Base-by-base conservation (phyloP, 2,888 invertebrate species). In the Philhelius pedissequus region DNA sequence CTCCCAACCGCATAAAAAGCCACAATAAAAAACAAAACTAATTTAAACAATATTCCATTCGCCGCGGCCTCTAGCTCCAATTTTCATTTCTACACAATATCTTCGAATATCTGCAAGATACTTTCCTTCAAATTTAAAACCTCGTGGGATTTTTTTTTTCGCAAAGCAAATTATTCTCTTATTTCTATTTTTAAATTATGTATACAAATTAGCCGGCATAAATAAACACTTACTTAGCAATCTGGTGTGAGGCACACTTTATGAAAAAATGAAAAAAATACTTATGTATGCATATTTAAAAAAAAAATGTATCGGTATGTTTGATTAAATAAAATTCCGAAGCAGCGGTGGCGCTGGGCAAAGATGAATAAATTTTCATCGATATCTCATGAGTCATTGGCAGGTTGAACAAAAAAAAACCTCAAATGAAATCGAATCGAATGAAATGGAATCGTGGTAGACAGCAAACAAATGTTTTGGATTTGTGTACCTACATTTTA, bases 151-250 rank as follows among this genome's bases (percentile, higher is more conserved):
- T 40, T 27, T 62, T 30, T 20, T 30, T 27, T 48, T 48, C 11
- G 60, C 60, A 25, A 40, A 40, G 11, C 25, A 40, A 40, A n/a
- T 48, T 62, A 9, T 64, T 64, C 48, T 48, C 25, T 48, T 48
- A 48, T 48, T 25, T 22, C 64, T 64, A 64, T 64, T 64, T 64
- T 64, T 35, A 64, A 32, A 64, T 64, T 48, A 64, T 48, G 48
- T 64, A 64, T 64, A 64, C 64, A 64, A 64, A 64, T 64, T 64
- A 64, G 64, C 64, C 64, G 64, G 64, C 20, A 64, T 48, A 64
- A 64, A 64, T 48, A 64, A 64, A 64, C 64, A 64, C 64, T 64
- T 30, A 64, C 64, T 64, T 64, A 64, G 30, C 48, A 32, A 64
- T 48, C 30, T 45, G 64, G 64, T 64, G 64, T 64, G 64, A 48